phyloP scores from a whole-genome alignment of 2,888 invertebrate species.

The Operophtera brumata region DNA sequence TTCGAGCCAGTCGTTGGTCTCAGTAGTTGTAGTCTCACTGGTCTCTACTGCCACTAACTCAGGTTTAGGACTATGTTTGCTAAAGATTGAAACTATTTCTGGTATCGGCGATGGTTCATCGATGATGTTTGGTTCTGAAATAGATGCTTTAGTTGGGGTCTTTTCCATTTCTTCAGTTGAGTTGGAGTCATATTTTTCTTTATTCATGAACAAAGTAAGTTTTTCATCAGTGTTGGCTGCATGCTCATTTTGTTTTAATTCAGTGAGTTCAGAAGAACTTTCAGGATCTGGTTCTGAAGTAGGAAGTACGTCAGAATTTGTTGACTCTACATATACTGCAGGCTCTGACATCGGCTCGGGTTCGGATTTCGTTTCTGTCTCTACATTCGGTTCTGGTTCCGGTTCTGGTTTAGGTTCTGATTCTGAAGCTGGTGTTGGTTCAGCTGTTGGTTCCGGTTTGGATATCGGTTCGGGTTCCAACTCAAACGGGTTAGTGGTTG shows the following conservation, averaged over 20 bases:
- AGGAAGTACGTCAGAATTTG: conserved; percentile 1
- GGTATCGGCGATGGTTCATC: conserved; percentile 53
- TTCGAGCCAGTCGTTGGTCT: conserved; percentile 56
- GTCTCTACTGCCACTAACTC: conserved; percentile 21
- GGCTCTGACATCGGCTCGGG: conserved; percentile 62
- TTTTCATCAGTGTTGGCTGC: conserved; percentile 34
- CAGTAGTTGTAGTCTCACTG: conserved; percentile 42
- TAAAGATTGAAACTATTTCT: conserved; percentile 52
- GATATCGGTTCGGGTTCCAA: conserved; percentile 55
- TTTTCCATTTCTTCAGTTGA: conserved; percentile 35
- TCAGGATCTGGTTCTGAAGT: conserved; percentile 1
- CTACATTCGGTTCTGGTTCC: not conserved
- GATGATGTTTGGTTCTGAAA: conserved; percentile 49
- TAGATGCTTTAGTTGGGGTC: conserved; percentile 46
- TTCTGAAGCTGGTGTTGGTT: conserved; percentile 15
- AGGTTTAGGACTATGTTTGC: conserved; percentile 30
- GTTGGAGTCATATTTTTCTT: conserved; percentile 35
- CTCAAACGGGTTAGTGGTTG: conserved; percentile 37
- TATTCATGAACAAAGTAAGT: conserved; percentile 35
- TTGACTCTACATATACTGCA: conserved; percentile 33
- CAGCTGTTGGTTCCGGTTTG: conserved; percentile 15
- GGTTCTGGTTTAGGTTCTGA: conserved; percentile 21
- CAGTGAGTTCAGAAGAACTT: conserved; percentile 12
- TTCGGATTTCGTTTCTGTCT: conserved; percentile 41
- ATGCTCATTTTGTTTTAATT: conserved; percentile 32